Evolutionary conservation across 2,888 invertebrate species (phyloP).

Genomic region (Spodoptera exigua): DNA sequence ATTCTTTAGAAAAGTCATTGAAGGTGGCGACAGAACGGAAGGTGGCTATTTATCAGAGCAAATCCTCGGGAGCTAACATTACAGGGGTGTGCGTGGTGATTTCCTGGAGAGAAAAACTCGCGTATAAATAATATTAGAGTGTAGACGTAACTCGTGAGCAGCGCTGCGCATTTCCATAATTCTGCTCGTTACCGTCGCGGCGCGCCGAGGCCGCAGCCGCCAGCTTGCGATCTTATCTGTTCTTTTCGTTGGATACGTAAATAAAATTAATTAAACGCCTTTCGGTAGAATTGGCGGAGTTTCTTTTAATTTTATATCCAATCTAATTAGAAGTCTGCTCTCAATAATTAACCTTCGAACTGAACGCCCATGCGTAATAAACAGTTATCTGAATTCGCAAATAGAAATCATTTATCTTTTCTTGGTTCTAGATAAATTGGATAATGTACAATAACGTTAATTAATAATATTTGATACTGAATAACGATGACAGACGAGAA

Average conservation of each 20-base stretch:
- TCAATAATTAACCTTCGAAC: conserved; percentile 6
- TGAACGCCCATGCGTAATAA: not conserved
- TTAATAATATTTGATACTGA: conserved; percentile 31
- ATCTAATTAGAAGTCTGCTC: conserved; percentile 23
- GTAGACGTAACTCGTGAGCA: conserved; percentile 56
- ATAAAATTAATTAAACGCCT: conserved; percentile 71
- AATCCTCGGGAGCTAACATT: conserved; percentile 63
- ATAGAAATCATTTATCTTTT: not conserved
- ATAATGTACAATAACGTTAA: not conserved
- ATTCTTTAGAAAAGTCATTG: conserved; percentile 53
- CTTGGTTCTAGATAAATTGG: not conserved
- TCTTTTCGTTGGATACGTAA: conserved; percentile 66
- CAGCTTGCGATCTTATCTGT: conserved; percentile 68
- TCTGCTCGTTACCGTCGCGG: conserved; percentile 75
- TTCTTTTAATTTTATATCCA: conserved; percentile 25
- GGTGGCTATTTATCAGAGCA: conserved; percentile 67
- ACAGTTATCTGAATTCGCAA: not conserved
- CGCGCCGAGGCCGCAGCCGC: conserved; percentile 47
- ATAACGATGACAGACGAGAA: conserved; percentile 33
- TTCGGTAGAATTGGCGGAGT: conserved; percentile 20
- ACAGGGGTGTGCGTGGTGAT: conserved; percentile 65
- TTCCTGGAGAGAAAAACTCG: conserved; percentile 68
- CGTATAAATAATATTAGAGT: conserved; percentile 69
- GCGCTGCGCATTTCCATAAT: conserved; percentile 80
- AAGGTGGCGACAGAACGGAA: conserved; percentile 58